Evolutionary conservation across 2,113 vertebrate species (phyloP), one percentile per base, ranked within the genome.

Genomic region (Epinephelus moara): DNA sequence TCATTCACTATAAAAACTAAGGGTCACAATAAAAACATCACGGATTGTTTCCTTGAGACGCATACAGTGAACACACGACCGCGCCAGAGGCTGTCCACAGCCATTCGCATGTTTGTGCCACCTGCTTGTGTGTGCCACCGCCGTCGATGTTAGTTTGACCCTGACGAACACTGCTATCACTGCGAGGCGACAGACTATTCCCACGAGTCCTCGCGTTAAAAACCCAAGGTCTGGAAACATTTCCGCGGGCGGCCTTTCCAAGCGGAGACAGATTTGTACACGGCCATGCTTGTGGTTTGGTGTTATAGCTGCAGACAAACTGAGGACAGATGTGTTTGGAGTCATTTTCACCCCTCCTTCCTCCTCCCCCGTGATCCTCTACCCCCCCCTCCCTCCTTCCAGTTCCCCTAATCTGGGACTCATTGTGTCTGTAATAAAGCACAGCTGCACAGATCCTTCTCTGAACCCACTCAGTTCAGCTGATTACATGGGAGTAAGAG

Each of bases 371-470:
- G 12, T 82, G 79, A 80, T 87, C 63, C 60, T 70, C 73, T 42
- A 59, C 61, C 82, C 75, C 85, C 73, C 75, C 80, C 71, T 76
- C 53, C 52, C 64, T 81, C 82, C 84, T 78, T 84, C 88, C 68
- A 90, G 81, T 84, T 87, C 73, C 84, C 90, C 87, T 93, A 94
- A 95, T 95, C 93, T 94, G 92, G 91, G 88, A 93, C 87, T 95
- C 92, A 94, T 94, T 95, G 94, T 94, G 91, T 92, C 90, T 88
- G 90, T 93, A 92, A 94, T 93, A 94, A 94, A 95, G 91, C 93
- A 88, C 94, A 95, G 94, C 95, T 94, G 94, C 90, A 90, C 78
- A 73, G 86, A 94, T 94, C 87, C 86, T 75, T 82, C 79, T 90
- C 87, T 92, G 84, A 94, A 92, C 89, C 89, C 84, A 61, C 87